A percentile compares a stretch with the other conserved stretches of the same genome.
These are phyloP conservation scores for Australoheros scitulus DNA, from an alignment of 2,113 vertebrate species.

Conservation along the genomic window DNA sequence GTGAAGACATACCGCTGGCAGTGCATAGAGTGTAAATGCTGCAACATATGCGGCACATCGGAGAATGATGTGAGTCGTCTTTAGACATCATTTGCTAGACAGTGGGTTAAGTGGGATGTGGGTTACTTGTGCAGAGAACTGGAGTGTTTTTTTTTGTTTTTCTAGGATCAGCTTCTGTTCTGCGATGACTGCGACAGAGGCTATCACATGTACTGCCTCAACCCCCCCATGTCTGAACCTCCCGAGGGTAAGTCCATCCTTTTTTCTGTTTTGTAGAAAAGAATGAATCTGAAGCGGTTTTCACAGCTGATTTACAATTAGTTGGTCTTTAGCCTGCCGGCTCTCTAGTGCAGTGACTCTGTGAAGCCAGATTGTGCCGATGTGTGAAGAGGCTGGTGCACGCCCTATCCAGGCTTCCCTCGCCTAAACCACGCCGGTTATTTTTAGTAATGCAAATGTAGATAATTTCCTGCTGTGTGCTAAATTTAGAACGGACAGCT, in stretches of 20 bases:
- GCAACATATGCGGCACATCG: constrained; percentile 94
- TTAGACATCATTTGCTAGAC: not conserved
- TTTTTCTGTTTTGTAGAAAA: not conserved
- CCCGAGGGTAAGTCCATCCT: constrained; percentile 73
- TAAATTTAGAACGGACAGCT: not conserved
- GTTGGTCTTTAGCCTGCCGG: not conserved
- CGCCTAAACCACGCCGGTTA: not conserved
- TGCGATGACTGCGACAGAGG: constrained; percentile 83
- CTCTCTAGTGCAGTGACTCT: not conserved
- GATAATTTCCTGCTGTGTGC: not conserved
- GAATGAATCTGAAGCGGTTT: not conserved
- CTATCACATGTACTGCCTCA: constrained; percentile 84
- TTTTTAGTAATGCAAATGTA: not conserved
- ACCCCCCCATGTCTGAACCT: constrained; percentile 80
- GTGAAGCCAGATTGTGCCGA: not conserved
- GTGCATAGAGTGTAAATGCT: constrained; percentile 98
- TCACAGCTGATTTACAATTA: not conserved
- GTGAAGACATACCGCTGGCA: constrained; percentile 99
- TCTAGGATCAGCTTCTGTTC: constrained; percentile 83
- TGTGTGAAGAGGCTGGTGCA: not conserved
- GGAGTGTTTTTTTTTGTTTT: not conserved
- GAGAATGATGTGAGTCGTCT: constrained; percentile 89
- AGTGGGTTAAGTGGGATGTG: not conserved
- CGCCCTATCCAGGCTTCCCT: too few species aligned
- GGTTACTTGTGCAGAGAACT: not conserved